These are phyloP conservation scores for Sapajus apella DNA, from an alignment of 2,113 vertebrate species.

Conservation along the genomic window DNA sequence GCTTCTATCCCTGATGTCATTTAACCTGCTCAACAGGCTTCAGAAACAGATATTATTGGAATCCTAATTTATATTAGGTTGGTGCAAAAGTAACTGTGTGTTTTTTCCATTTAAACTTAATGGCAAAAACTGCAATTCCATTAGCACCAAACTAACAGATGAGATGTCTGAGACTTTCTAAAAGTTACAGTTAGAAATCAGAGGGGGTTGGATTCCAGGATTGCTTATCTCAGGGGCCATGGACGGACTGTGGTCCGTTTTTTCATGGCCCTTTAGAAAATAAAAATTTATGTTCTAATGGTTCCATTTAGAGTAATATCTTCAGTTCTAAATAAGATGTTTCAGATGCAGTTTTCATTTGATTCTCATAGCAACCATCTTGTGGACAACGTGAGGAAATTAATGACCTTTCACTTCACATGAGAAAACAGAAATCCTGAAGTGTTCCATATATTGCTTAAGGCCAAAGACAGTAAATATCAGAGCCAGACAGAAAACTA, in stretches of 20 bases:
- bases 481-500: not conserved
- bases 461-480: not conserved
- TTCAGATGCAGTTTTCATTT: not conserved
- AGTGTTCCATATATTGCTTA: not conserved
- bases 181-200: not conserved
- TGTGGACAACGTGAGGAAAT: not conserved
- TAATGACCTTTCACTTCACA: not conserved
- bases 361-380: not conserved
- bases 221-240: accelerated
- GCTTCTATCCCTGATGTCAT: not conserved
- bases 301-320: not conserved
- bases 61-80: not conserved
- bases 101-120: too few species aligned
- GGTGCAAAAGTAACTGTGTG: too few species aligned
- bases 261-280: not conserved
- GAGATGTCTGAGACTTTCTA: not conserved
- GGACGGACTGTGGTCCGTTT: not conserved
- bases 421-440: not conserved
- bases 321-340: not conserved
- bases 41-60: not conserved
- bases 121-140: too few species aligned
- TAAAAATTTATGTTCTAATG: not conserved
- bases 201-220: not conserved
- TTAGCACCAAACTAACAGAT: not conserved
- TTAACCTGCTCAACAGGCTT: not conserved